Evolutionary conservation across 1,140 invertebrate genomes (phyloP), one percentile per base, ranked within the genome.

Genomic region (Panagrolaimus sp.): DNA sequence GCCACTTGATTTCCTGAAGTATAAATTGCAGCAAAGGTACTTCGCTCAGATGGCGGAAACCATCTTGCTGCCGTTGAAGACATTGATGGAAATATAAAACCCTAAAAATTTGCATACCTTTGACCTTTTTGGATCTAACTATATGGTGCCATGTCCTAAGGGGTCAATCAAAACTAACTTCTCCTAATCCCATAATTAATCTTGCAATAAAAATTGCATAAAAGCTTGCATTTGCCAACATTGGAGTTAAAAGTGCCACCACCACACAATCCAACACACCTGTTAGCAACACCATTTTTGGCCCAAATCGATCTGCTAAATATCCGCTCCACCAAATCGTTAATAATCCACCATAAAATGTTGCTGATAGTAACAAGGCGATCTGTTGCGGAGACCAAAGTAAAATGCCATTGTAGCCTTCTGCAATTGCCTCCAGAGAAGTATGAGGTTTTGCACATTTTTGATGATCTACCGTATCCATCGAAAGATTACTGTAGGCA

Each of bases 1-100:
- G 63, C 63, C 8, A 64, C 5, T 17, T 64, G 63, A 43, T 64
- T 64, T 12, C 63, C 63, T n/a, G 63, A 64, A 28, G 63, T 64
- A 28, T 64, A 64, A 43, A 64, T 64, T 9, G 63, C 63, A 17
- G 63, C 63, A 43, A 64, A 43, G 14, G 63, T 64, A 17, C 63
- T 64, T 64, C 63, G 12, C 28, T 64, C 63, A 12, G 17, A 28
- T 17, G 63, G 28, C 7, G 63, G 63, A n/a, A 43, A 64, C 63
- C 63, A 64, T 43, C 38, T 64, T 0, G 63, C 28, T 28, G 63
- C 32, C 63, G 28, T 43, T 1, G 63, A 64, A 3, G 63, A 64
- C n/a, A 64, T 64, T 43, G 28, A 64, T 1, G 63, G 63, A 32
- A 64, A 43, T 14, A 64, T 43, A 43, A 64, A 64, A 14, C 63